These are phyloP conservation scores for Phortica magna DNA, from an alignment of 2,888 invertebrate genomes.

Conservation along the genomic window DNA sequence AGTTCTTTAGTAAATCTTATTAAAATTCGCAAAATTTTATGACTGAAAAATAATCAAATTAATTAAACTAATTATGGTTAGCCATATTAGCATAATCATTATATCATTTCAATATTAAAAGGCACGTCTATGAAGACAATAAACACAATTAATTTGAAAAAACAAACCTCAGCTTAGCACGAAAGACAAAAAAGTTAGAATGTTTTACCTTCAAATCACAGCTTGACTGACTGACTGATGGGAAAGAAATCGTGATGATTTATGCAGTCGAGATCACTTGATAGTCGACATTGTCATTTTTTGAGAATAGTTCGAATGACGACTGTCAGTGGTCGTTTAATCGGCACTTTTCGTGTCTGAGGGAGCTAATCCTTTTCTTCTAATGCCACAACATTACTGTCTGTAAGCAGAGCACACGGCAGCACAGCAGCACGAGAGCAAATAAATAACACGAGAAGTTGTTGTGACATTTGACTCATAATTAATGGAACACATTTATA, in stretches of 20 bases:
- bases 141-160: no score
- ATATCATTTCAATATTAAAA: no score
- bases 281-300: not conserved
- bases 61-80: no score
- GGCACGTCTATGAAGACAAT: no score
- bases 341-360: not conserved
- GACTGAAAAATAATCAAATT: no score
- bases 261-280: not conserved
- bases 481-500: conserved; percentile 42
- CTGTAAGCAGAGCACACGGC: no score
- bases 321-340: not conserved
- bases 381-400: conserved; percentile 32
- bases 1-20: no score
- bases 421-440: conserved; percentile 15
- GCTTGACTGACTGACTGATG: not conserved
- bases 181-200: no score
- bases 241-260: not conserved
- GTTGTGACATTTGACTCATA: conserved; percentile 40
- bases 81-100: no score
- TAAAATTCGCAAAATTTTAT: no score
- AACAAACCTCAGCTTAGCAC: no score
- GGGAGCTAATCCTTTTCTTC: conserved; percentile 36
- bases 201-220: not conserved
- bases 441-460: conserved; percentile 34
- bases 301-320: not conserved